Base-by-base conservation (phyloP, 2,113 vertebrate species). In the Pao palembangensis region DNA sequence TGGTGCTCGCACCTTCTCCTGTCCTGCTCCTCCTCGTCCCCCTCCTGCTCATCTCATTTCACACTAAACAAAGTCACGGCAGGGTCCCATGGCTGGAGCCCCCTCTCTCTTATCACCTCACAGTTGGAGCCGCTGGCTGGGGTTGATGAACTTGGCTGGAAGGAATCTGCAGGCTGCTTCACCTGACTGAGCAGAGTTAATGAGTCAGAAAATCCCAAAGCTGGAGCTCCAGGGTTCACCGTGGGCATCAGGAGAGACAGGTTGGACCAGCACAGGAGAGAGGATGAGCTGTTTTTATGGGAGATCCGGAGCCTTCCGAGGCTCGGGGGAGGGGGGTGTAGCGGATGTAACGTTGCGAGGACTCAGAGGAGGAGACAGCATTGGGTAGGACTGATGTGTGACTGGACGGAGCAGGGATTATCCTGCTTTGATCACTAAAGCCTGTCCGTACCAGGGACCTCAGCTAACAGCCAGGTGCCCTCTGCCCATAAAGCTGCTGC, bases 121-220 rank as follows among this genome's bases (percentile, higher is more conserved):
- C 86, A 79, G 78, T 51, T 25, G 62, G 82, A 82, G 71, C 42
- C 55, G 5, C 58, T 59, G 64, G 65, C 64, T 63, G 52, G 73
- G 34, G 69, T 62, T 84, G 82, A 80, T 87, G 86, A 88, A 84
- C 83, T 78, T 86, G 78, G 73, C 72, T 85, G 78, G 83, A 83
- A 84, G 82, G 82, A 87, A 88, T 90, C 87, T 19, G 63, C 65
- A 70, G 73, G 69, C 80, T 76, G 69, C 80, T 86, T 71, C 89
- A 82, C 84, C 84, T 79, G 81, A 85, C 77, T 83, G 80, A 84
- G 80, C 85, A 86, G 70, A 65, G 77, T 82, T 87, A 90, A 90
- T 89, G 87, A 89, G 75, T 84, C 79, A 85, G 85, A 89, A 88
- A 87, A 90, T 89, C 83, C 71, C 67, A 79, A 73, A 74, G 74